phyloP scores from a whole-genome alignment of 2,113 vertebrate genomes.

The Probosciger aterrimus region DNA sequence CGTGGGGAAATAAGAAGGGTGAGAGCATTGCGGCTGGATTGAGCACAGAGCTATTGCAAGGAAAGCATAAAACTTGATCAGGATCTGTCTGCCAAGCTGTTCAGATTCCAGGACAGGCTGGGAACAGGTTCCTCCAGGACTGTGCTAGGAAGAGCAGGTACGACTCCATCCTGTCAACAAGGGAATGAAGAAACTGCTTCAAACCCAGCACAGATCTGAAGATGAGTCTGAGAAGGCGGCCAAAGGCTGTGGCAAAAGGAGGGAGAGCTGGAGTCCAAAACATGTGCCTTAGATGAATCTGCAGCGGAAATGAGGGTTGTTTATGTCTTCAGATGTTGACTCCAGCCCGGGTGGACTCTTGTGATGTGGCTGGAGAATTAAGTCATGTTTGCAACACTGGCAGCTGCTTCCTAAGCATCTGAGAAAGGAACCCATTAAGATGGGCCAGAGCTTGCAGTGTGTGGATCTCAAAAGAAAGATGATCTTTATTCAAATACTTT shows the following conservation, averaged over 20 bases:
- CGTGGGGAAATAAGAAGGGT: neutral
- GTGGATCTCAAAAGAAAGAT: neutral
- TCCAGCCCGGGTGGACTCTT: constrained; percentile 35
- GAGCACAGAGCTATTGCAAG: neutral
- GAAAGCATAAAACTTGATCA: neutral
- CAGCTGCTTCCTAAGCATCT: constrained; percentile 30
- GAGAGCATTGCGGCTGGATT: neutral
- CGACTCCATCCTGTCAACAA: neutral
- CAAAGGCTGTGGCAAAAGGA: neutral
- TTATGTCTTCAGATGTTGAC: constrained; percentile 11
- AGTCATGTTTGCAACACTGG: constrained; percentile 38
- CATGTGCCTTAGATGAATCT: neutral
- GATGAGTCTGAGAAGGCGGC: neutral
- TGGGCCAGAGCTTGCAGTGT: neutral
- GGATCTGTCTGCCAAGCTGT: neutral
- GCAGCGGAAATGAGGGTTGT: constrained; percentile 8
- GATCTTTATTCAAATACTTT: neutral
- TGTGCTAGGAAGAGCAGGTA: neutral
- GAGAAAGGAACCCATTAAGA: neutral
- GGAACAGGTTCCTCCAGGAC: neutral
- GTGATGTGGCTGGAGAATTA: constrained; percentile 49
- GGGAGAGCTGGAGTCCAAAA: neutral
- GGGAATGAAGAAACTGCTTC: neutral
- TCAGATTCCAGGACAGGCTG: neutral
- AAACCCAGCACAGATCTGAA: neutral